Base-by-base conservation (phyloP, 35 echinoderm and acorn worm species). In the Anneissia japonica region DNA sequence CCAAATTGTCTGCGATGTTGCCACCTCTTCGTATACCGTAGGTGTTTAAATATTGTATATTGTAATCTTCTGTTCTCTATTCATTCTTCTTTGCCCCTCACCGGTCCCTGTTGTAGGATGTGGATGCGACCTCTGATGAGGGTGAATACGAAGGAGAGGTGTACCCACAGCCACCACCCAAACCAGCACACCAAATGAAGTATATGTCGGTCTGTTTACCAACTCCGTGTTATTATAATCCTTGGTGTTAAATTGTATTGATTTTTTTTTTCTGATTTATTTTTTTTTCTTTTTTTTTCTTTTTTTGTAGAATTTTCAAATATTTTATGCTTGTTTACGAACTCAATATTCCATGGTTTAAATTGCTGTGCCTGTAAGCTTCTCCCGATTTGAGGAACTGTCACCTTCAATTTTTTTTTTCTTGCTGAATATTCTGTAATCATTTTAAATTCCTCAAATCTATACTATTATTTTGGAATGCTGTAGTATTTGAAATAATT, bases 121-220 rank as follows among this genome's bases (percentile, higher is more conserved):
- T 92, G 77, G 94, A 97, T 87, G 84, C 92, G 31, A 97, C 94
- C 19, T 97, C 94, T 46, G 94, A 97, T 35, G 94, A 97, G 82
- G 94, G 94, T 21, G 94, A 97, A 75, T 97, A 97, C 87, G 94
- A 97, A 37, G 94, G 91, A 32, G 94, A 97, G 51, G 35, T 39
- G 79, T 39, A 81, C 79, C 38, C 38, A 0, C 37, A 81, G 40
- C 51, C 51, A 23, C 51, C 51, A 64, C 51, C 51, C 74, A 74
- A 86, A 41, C 82, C 84, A 78, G 77, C 86, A 72, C 56, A 82
- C 38, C 80, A 92, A 34, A 82, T 88, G 14, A 92, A 92, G 90
- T 92, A 92, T 83, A 84, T 92, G 80, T 92, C 90, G 90, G 90
- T 92, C 90, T 83, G 90, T 92, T 83, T 77, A 45, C 32, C 38